phyloP scores from a whole-genome alignment of 1,140 invertebrate genomes.

The Bombus cullumanus region DNA sequence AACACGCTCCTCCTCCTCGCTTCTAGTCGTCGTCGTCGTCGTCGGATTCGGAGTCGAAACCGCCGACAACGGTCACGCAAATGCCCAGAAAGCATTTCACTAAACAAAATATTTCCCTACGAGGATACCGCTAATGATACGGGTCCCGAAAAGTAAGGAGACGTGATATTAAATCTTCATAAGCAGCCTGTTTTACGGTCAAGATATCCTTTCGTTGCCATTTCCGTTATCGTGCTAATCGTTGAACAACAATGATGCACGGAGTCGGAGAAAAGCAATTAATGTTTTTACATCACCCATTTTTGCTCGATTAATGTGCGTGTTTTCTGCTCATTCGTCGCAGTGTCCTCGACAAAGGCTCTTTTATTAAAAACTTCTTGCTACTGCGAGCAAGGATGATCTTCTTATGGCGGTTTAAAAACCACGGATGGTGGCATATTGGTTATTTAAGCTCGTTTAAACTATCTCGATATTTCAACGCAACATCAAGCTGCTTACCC shows the following conservation, averaged over 20 bases:
- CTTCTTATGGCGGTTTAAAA: background rate
- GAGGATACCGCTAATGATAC: constrained; percentile 33
- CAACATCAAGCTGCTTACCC: background rate
- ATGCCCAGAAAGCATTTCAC: constrained; percentile 11
- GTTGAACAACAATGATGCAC: background rate
- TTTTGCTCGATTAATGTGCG: background rate
- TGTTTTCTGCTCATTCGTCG: background rate
- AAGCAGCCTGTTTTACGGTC: background rate
- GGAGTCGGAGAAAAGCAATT: background rate
- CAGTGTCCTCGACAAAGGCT: background rate
- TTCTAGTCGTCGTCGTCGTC: too few relatives aligned
- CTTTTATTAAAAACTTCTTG: background rate
- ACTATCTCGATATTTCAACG: background rate
- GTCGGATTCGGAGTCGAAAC: background rate
- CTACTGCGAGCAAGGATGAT: background rate
- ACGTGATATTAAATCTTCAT: constrained; percentile 30
- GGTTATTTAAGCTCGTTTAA: background rate
- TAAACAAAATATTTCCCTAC: constrained; percentile 46
- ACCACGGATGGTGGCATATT: background rate
- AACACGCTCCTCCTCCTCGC: background rate
- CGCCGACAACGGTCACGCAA: background rate
- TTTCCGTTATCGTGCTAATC: background rate
- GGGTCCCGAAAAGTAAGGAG: background rate
- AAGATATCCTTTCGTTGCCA: background rate
- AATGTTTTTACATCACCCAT: background rate